phyloP scores from a whole-genome alignment of 1,140 invertebrate genomes.

The Elysia chlorotica region DNA sequence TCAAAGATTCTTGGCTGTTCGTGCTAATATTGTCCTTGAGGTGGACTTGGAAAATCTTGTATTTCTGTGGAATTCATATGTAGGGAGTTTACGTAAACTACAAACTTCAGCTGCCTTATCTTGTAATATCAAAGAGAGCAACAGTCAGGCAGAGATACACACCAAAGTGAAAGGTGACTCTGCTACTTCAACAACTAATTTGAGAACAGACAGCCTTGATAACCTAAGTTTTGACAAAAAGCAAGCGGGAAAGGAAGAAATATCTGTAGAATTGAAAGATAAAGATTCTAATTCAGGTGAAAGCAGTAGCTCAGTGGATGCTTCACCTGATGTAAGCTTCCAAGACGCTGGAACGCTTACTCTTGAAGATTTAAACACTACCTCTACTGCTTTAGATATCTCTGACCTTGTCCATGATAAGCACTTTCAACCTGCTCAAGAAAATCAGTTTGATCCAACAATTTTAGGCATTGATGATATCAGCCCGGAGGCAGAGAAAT shows the following conservation, averaged over 20 bases:
- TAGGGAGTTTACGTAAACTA: neutral
- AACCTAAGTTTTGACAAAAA: too few species aligned
- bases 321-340: neutral
- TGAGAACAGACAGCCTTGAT: too few species aligned
- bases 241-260: too few species aligned
- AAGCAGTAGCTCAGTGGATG: neutral
- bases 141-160: too few species aligned
- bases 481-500: neutral
- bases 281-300: neutral
- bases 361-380: neutral
- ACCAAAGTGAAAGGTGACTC: too few species aligned
- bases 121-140: too few species aligned
- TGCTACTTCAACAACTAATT: too few species aligned
- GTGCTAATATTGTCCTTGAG: slow-evolving; percentile 1
- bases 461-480: neutral
- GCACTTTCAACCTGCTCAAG: neutral
- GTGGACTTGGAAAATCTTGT: slow-evolving; percentile 13
- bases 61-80: slow-evolving; percentile 7
- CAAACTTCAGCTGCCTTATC: neutral
- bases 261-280: neutral
- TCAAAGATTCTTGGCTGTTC: neutral
- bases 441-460: neutral
- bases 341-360: neutral
- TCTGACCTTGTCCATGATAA: too few species aligned
- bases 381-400: too few species aligned